Evolutionary conservation across 92 coral and sea anemone species (phyloP).

Genomic region (Heteractis magnifica): DNA sequence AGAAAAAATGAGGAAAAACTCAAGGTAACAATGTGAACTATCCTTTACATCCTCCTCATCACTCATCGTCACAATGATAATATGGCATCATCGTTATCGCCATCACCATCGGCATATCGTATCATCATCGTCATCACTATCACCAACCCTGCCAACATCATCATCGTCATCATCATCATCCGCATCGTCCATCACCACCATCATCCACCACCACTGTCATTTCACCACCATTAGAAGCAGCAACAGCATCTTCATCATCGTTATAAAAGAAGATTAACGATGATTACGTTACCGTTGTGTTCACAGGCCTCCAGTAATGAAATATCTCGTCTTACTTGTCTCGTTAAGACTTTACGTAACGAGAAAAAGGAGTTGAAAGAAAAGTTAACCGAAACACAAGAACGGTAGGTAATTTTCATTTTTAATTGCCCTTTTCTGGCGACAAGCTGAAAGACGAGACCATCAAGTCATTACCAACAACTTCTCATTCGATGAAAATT

Average conservation of each 20-base stretch:
- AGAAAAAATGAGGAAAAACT: conserved; percentile 45
- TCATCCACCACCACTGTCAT: background rate
- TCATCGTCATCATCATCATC: background rate
- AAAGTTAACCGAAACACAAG: conserved; percentile 64
- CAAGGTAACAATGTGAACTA: background rate
- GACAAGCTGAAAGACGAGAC: background rate
- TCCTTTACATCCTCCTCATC: background rate
- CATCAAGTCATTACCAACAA: background rate
- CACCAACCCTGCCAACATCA: too few species aligned
- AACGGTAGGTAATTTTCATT: conserved; percentile 37
- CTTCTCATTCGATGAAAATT: too few species aligned
- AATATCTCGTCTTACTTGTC: conserved; percentile 72
- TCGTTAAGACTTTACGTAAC: conserved; percentile 68
- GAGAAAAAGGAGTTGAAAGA: conserved; percentile 78
- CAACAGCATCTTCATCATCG: background rate
- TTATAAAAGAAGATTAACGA: background rate
- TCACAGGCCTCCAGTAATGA: conserved; percentile 66
- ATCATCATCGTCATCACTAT: background rate
- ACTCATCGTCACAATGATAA: background rate
- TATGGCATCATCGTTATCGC: background rate
- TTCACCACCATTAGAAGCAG: background rate
- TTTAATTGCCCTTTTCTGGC: background rate
- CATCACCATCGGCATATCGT: background rate
- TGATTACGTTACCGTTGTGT: background rate
- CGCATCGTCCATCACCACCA: too few species aligned